Percentiles rank a stretch among this genome's conserved stretches.
phyloP scores from a whole-genome alignment of 1,140 invertebrate genomes.

The Drosophila parabipectinata region DNA sequence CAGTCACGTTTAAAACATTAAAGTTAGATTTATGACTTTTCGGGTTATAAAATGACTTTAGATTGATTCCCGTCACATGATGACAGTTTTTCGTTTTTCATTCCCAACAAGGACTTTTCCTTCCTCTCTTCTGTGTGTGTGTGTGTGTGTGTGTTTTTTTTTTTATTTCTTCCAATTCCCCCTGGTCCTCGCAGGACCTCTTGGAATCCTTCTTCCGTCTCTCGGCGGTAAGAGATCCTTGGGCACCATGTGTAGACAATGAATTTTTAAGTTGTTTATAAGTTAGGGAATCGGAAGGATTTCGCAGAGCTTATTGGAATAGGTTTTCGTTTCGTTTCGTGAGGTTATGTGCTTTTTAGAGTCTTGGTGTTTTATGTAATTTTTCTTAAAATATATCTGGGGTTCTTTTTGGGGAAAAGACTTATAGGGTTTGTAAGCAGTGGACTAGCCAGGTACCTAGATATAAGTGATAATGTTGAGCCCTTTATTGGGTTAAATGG shows the following conservation, averaged over 20 bases:
- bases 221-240: neutral
- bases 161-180: neutral
- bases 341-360: too few relatives aligned
- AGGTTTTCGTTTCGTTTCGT: neutral
- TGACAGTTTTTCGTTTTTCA: slow-evolving; percentile 83
- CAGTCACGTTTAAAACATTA: slow-evolving; percentile 84
- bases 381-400: too few relatives aligned
- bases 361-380: too few relatives aligned
- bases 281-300: slow-evolving; percentile 49
- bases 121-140: neutral
- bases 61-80: slow-evolving; percentile 84
- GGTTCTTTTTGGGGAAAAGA: too few relatives aligned
- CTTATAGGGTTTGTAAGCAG: too few relatives aligned
- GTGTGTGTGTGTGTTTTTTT: neutral
- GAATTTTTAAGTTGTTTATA: slow-evolving; percentile 83
- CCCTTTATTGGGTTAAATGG: too few relatives aligned
- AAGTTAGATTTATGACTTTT: slow-evolving; percentile 84
- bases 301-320: slow-evolving; percentile 2
- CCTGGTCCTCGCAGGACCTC: slow-evolving; percentile 30
- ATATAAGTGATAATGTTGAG: too few relatives aligned
- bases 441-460: too few relatives aligned
- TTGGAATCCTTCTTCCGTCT: too few relatives aligned
- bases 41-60: slow-evolving; percentile 84
- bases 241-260: slow-evolving; percentile 79
- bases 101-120: slow-evolving; percentile 37